Evolutionary conservation across 2,888 invertebrate species (phyloP), one percentile per base, ranked within the genome.

Genomic region (Limulus polyphemus): DNA sequence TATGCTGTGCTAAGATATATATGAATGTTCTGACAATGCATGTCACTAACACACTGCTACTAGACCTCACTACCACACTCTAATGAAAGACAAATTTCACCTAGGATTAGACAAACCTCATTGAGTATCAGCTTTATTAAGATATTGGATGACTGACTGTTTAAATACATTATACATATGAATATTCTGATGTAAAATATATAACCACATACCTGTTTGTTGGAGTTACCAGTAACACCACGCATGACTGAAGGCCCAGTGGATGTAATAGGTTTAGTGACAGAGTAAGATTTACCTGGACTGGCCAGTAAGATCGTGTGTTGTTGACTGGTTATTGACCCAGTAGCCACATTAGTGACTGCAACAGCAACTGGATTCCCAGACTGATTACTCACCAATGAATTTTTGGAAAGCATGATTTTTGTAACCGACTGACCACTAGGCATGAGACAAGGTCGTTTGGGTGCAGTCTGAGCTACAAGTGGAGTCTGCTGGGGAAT

Each of bases 201-300:
- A 32, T 32, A 62, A 13, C 10, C 54, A 49, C 55, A 47, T 56
- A 67, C 65, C 63, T 61, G 73, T 59, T 71, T 74, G 70, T 55
- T 70, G 64, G 62, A 74, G 65, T 62, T 74, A 60, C 49, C 72
- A 68, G 62, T 71, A 68, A 63, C 70, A 59, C 63, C 70, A 68
- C 61, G 73, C n/a, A 70, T 64, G 60, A 74, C 68, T 5, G 74
- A 72, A 12, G 75, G 73, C 47, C 73, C 72, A 56, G 65, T 32
- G 32, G 32, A 32, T 32, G 32, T 32, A 32, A 32, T 81, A 1
- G 84, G 83, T 72, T 84, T 83, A 51, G 83, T 81, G 58, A 84
- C 75, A 12, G 84, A 83, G 56, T 84, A 81, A 1, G 84, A 82
- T 75, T 84, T 84, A 10, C 83, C 74, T 12, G 76, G 75, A 50